Evolutionary conservation across 2,113 vertebrate genomes (phyloP), one percentile per base, ranked within the genome.

Genomic region (Colossoma macropomum): DNA sequence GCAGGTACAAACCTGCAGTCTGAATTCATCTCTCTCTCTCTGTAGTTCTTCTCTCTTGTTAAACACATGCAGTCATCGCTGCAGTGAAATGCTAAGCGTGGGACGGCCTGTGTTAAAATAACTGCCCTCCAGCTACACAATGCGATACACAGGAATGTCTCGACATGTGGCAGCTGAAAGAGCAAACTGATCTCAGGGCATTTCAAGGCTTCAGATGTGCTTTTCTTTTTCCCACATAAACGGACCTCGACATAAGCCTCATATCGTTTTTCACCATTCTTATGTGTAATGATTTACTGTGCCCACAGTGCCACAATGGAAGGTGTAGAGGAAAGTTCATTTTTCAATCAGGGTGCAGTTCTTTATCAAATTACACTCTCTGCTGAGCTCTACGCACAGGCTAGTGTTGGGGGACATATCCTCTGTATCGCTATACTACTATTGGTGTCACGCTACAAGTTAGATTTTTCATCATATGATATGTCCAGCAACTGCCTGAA

Each of bases 61-160:
- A 25, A 66, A 74, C 77, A 68, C 75, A 63, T 28, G 21, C 50
- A 72, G 50, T 52, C 13, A 32, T 32, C 1, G 50, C 65, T 62
- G 59, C 21, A 66, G 79, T 17, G 28, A 73, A 73, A 60, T 48
- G 63, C 23, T 77, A 50, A 84, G 62, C 82, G 12, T 84, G 82
- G 54, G 50, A 74, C 30, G 52, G 66, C 76, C 76, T 84, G 82
- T 77, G 70, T 72, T 84, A 74, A 79, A 84, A 84, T 84, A 66
- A 79, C 59, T 84, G 69, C 69, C 82, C 69, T 66, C 28, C 60
- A 79, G 82, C 68, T 65, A 74, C 75, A 84, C 69, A 79, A 17
- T 28, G 75, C 32, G 17, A 79, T 63, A 79, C 76, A 56, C 82
- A 73, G 68, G 77, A 78, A 74, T 45, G 69, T 45, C 69, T 75